Evolutionary conservation across 2,113 vertebrate species (phyloP), one percentile per base, ranked within the genome.

Genomic region (Danio rerio): DNA sequence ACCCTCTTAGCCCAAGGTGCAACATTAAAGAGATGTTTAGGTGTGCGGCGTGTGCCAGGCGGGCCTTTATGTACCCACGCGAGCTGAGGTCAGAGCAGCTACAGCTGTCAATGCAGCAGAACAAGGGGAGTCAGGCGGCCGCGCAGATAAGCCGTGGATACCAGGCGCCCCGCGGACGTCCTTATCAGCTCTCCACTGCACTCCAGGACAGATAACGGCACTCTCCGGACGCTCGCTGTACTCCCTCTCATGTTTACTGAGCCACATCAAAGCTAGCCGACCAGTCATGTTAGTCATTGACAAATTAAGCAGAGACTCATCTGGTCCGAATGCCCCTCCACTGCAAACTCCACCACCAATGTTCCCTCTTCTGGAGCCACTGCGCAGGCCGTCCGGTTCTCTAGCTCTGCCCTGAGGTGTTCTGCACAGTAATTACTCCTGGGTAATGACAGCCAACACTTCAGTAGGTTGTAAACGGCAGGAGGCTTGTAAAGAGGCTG

Each of bases 241-340:
- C 78, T 81, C 68, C 53, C 69, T 65, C 84, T 82, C 82, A 71
- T 93, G 92, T 94, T 94, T 94, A 91, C 88, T 58, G 77, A 87
- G 83, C 40, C 50, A 91, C 89, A 94, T 94, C 92, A 94, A 95
- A 94, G 89, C 62, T 72, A 87, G 83, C 85, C 83, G 88, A 86
- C 89, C 83, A 88, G 69, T 82, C 88, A 89, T 89, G 90, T 89
- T 88, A 91, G 90, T 88, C 89, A 87, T 80, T 82, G 87, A 88
- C 73, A 88, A 89, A 89, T 83, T 85, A 90, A 88, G 81, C 63
- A 84, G 78, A 68, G 85, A 71, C 78, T 83, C 78, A 31, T 87
- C 88, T 88, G 85, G 84, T 85, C 66, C 55, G 75, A 71, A 56
- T 71, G 56, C 62, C 18, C 52, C 65, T 58, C 7, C 50, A 15